These are phyloP conservation scores for Entomyzon cyanotis DNA, from an alignment of 2,113 vertebrate genomes.

Conservation along the genomic window DNA sequence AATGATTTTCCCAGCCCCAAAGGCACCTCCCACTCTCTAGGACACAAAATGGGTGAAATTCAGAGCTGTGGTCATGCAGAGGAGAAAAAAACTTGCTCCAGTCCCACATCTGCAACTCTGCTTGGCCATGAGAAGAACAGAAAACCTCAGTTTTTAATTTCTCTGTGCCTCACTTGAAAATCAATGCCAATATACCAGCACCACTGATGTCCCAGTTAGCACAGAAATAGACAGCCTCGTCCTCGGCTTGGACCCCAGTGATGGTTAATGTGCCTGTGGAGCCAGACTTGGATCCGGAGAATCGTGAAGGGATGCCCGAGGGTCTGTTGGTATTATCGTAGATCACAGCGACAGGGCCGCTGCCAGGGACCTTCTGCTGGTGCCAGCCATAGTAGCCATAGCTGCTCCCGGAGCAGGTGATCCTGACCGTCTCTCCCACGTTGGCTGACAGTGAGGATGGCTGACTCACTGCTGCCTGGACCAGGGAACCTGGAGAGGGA, in stretches of 20 bases:
- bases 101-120: no score
- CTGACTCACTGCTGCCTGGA: neutral
- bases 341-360: neutral
- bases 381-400: neutral
- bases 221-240: neutral
- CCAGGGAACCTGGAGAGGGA: neutral
- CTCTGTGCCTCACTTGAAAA: no score
- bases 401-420: neutral
- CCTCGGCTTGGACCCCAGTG: neutral
- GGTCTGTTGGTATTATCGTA: accelerated
- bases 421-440: accelerated
- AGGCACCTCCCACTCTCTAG: no score
- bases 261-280: accelerated
- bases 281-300: accelerated
- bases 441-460: accelerated
- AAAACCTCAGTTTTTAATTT: no score
- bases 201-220: neutral
- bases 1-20: no score
- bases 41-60: no score
- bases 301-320: neutral
- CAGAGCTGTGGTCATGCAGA: no score
- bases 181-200: no score
- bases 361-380: neutral
- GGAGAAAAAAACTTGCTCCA: no score
- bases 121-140: no score